Evolutionary conservation across 2,797 vertebrate genomes (phyloP), one percentile per base, ranked within the genome.

Genomic region (Dermochelys coriacea): DNA sequence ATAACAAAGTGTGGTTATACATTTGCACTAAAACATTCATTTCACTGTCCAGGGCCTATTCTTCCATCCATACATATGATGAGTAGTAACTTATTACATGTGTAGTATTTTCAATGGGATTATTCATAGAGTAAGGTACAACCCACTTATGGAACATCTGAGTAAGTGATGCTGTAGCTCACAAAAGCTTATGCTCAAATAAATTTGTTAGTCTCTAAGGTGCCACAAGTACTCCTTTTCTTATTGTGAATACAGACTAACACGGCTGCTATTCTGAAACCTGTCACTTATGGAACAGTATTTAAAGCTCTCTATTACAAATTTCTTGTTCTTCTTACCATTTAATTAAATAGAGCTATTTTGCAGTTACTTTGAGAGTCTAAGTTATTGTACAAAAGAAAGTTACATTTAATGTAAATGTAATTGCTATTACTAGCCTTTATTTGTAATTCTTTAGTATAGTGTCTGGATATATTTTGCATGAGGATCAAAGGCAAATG

Each of bases 61-160:
- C 34, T 80, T 9, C 37, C 37, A 68, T 87, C 71, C 71, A 29
- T 31, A 83, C 88, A 80, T 34, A 74, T 80, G 64, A 7, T 57
- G 18, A 94, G 80, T 54, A 77, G 6, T 57, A 91, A 75, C 64
- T 84, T 79, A 74, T 50, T 27, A 12, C 4, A 2, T 91, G 82
- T 89, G 84, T 87, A 83, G 37, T 64, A 89, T 89, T 93, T 91
- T 85, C 84, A 52, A 23, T 78, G n/a, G 34, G 34, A 55, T 84
- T 92, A 94, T 18, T 85, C 78, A 91, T 54, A 41, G 51, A 55
- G 15, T 88, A 87, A 90, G 61, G 8, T n/a, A 64, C 16, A 85
- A 29, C 11, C 71, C 41, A 41, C 41, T 41, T 41, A 41, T 41
- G 41, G 41, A 41, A 41, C 41, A 41, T 41, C 41, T 41, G 41